Percentiles rank a stretch among this genome's conserved stretches.
These are phyloP conservation scores for Holacanthella duospinosa DNA, from an alignment of 2,888 invertebrate species.

Conservation along the genomic window DNA sequence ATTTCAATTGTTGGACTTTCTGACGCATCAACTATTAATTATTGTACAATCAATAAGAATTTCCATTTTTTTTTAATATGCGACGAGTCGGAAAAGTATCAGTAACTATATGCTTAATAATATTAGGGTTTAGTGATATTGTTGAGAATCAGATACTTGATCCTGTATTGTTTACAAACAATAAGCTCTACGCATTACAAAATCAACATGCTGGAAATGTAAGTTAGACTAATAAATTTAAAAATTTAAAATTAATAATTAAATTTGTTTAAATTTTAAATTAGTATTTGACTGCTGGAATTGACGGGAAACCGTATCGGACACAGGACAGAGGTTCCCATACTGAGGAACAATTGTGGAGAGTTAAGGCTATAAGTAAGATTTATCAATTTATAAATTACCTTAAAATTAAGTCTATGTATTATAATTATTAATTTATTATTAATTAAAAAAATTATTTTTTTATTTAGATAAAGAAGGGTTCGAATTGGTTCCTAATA, in stretches of 20 bases:
- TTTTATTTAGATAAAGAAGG: background rate
- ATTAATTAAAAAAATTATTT: background rate
- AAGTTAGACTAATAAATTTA: background rate
- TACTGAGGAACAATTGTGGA: slow-evolving; percentile 4
- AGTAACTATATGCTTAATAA: too few relatives aligned
- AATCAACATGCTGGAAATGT: slow-evolving; percentile 10
- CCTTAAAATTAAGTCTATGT: background rate
- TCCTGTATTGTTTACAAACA: slow-evolving; percentile 1
- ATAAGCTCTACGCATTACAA: slow-evolving; percentile 1
- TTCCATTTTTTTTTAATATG: too few relatives aligned
- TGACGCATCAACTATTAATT: too few relatives aligned
- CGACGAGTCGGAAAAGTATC: too few relatives aligned
- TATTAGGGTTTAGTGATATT: too few relatives aligned
- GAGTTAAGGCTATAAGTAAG: slow-evolving; percentile 7
- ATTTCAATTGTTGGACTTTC: too few relatives aligned
- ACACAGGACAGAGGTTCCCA: background rate
- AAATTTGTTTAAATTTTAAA: background rate
- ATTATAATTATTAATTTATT: background rate
- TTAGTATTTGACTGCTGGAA: slow-evolving; percentile 6
- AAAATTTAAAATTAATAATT: background rate
- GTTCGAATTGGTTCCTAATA: slow-evolving; percentile 4
- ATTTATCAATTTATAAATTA: background rate
- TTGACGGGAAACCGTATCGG: background rate
- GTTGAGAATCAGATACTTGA: background rate
- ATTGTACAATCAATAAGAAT: too few relatives aligned